Evolutionary conservation across 2,888 invertebrate species (phyloP), one percentile per base, ranked within the genome.

Genomic region (Thysanoteuthis rhombus): DNA sequence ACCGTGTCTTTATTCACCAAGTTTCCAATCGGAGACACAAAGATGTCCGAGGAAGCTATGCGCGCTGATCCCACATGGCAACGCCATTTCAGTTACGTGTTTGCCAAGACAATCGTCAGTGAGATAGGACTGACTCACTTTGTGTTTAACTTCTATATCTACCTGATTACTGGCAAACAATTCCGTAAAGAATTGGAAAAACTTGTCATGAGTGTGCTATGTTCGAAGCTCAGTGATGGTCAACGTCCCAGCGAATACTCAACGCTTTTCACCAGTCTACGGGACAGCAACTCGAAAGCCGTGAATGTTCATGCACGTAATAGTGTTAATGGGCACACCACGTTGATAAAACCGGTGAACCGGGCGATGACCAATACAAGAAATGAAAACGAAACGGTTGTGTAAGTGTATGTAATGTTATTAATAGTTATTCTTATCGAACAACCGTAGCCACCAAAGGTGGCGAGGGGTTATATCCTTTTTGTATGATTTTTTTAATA

Each of bases 121-220:
- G 96, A 96, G 94, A 95, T 96, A 89, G 96, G 97, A 58, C 96
- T 96, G 93, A 96, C 97, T 2, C 97, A 97, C 94, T 97, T 96
- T 95, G 97, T 97, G 91, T 96, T 96, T 93, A 97, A 97, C 94
- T 96, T 97, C 94, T 96, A 96, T 94, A 97, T 97, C 93, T 97
- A 97, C 93, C 93, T 97, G 25, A 94, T 96, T 89, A 97, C 97
- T 1, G 97, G 97, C 5, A 96, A 96, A 94, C 95, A 96, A 93
- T 97, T 97, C 94, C 94, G 97, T 32, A 95, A 96, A 45, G 96
- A 97, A 94, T 94, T 96, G 92, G 95, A 94, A 93, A 94, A 94
- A 58, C 94, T 97, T 75, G 93, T 96, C 32, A 93, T 95, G 92
- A 94, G 94, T 38, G 52, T 47, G 1, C 19, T 93, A n/a, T 93